Evolutionary conservation across 2,113 vertebrate genomes (phyloP).

Genomic region (Gopherus evgoodei): DNA sequence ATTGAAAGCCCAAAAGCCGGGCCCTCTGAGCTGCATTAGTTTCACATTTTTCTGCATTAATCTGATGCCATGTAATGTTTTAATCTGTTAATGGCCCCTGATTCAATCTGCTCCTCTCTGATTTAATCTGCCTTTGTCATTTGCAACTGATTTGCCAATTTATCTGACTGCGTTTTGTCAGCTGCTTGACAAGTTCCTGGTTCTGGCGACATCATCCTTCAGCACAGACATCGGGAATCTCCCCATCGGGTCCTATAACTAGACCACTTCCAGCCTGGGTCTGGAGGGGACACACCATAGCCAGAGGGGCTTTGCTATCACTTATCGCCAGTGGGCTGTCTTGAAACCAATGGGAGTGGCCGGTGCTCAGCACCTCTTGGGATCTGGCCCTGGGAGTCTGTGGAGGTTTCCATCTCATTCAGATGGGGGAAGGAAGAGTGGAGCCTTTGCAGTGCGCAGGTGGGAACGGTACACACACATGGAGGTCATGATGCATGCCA

Average conservation of each 20-base stretch:
- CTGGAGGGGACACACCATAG: too few relatives aligned
- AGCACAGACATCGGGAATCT: background rate
- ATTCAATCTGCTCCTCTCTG: constrained; percentile 43
- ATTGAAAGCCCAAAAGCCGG: background rate
- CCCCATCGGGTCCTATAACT: background rate
- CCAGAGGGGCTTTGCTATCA: background rate
- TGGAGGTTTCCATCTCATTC: too few relatives aligned
- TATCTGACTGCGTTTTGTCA: constrained; percentile 39
- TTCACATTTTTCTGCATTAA: constrained; percentile 48
- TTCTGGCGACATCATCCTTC: background rate
- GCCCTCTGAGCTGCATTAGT: constrained; percentile 42
- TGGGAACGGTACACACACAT: too few relatives aligned
- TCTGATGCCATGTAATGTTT: constrained; percentile 56
- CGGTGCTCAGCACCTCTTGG: too few relatives aligned
- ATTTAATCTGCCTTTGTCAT: constrained; percentile 25
- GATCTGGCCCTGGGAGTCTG: too few relatives aligned
- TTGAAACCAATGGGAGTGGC: too few relatives aligned
- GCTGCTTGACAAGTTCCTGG: background rate
- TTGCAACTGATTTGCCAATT: constrained; percentile 45
- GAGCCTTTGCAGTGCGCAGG: too few relatives aligned
- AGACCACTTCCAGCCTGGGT: background rate
- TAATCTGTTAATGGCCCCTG: constrained; percentile 68
- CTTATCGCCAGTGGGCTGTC: too few relatives aligned
- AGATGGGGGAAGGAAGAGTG: too few relatives aligned
- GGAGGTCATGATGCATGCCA: too few relatives aligned